Conservation (phyloP, 2,113 vertebrate genomes). For the Oryzias celebensis region DNA sequence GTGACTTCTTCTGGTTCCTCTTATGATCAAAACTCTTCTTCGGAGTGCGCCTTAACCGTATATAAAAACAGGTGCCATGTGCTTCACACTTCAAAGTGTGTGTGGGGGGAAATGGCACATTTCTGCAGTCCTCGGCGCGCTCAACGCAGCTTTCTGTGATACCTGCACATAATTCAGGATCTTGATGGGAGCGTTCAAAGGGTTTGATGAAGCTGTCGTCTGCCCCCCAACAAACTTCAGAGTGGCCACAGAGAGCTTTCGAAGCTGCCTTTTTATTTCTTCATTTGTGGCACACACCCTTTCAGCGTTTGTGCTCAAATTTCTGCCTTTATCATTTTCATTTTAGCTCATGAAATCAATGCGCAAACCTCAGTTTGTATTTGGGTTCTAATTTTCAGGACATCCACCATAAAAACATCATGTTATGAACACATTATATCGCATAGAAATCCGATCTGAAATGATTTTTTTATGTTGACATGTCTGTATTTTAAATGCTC, state of each 20-base stretch:
- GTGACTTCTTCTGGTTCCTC: constrained; percentile 4
- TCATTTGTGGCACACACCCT: constrained; percentile 6
- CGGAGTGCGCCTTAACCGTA: constrained; percentile 41
- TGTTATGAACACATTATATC: too few relatives aligned
- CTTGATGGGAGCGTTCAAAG: too few relatives aligned
- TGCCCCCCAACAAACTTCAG: constrained; percentile 38
- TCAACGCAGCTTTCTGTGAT: constrained; percentile 10
- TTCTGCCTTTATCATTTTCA: background rate
- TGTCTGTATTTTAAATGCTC: background rate
- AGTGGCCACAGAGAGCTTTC: constrained; percentile 18
- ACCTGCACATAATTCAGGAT: constrained; percentile 24
- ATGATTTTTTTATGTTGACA: background rate
- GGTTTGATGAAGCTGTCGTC: constrained; percentile 4
- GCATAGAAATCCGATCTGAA: too few relatives aligned
- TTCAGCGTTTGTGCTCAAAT: constrained; percentile 14
- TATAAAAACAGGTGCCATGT: constrained; percentile 66
- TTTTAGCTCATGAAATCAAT: background rate
- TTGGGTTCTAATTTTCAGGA: too few relatives aligned
- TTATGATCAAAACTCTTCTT: constrained; percentile 23
- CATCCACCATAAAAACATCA: too few relatives aligned
- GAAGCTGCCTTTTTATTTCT: constrained; percentile 16
- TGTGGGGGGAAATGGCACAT: constrained; percentile 38
- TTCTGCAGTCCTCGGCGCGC: constrained; percentile 44
- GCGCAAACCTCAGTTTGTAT: too few relatives aligned
- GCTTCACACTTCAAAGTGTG: constrained; percentile 50